Percentiles rank a stretch among this genome's conserved stretches.
These are phyloP conservation scores for Scleropages formosus DNA, from an alignment of 2,797 vertebrate genomes.

Conservation along the genomic window DNA sequence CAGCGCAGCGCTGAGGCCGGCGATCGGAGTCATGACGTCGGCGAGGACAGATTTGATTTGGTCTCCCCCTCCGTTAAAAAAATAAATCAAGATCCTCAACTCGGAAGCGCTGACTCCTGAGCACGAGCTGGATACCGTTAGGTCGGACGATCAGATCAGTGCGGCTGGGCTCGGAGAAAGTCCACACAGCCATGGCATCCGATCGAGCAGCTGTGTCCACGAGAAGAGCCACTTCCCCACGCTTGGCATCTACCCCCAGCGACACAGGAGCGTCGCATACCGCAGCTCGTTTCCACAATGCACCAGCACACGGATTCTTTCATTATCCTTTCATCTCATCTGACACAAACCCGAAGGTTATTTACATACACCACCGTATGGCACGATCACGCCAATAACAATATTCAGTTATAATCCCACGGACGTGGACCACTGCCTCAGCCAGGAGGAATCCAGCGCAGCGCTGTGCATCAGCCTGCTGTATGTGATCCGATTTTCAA, in stretches of 20 bases:
- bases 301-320: background rate
- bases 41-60: conserved; percentile 8
- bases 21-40: conserved; percentile 3
- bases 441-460: background rate
- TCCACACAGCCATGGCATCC: conserved; percentile 49
- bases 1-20: background rate
- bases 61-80: no score
- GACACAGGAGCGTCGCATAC: background rate
- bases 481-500: conserved; percentile 63
- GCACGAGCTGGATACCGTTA: conserved; percentile 16
- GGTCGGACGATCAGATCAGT: conserved; percentile 19
- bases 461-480: background rate
- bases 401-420: background rate
- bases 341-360: background rate
- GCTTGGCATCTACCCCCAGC: conserved; percentile 1
- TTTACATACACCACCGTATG: background rate
- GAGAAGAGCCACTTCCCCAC: conserved; percentile 15
- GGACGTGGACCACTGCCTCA: background rate
- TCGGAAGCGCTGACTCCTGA: background rate
- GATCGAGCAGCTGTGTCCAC: conserved; percentile 48
- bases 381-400: background rate
- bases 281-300: conserved; percentile 20
- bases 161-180: conserved; percentile 34
- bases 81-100: background rate
- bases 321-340: background rate